Evolutionary conservation across 2,888 invertebrate species (phyloP), one percentile per base, ranked within the genome.

Genomic region (Nemotelus pantherinus): DNA sequence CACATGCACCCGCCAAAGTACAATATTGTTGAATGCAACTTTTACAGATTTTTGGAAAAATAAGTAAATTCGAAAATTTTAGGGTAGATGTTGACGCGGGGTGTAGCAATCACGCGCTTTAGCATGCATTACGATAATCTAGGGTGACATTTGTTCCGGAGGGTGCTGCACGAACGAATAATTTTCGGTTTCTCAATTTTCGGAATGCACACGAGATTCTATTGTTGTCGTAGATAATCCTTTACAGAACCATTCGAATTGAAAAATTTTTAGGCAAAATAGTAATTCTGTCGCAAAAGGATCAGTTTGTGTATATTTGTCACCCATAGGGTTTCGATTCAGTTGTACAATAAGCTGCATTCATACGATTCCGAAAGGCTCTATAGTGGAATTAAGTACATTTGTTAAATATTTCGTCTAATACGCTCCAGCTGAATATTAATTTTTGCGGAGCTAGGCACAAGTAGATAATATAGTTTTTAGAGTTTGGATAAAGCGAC

Each of bases 41-140:
- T 74, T 74, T 74, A 43, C 74, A 74, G 48, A 74, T 74, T 74
- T 74, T 74, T 74, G 74, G 74, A 74, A 74, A 25, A 74, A 60
- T 10, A 74, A 74, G 74, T 74, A 74, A 74, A 74, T 74, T 74
- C 74, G 74, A 74, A 74, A 74, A 74, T 63, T 74, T 74, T 74
- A 74, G 74, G 74, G 72, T 70, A 70, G 6, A n/a, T 10, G 41
- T 70, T 39, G 44, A 9, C 55, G 25, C 53, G 43, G 70, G 70
- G 70, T 70, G 55, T 47, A 70, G n/a, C 70, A 55, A 55, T 53
- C 68, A 41, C 53, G 53, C 53, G 50, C 45, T 68, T 68, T 53
- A 50, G 43, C 70, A 70, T 70, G 53, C 53, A 55, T 70, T 70
- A 70, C 70, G 55, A 55, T 70, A 70, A 70, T 70, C 53, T 70